Percentiles rank a stretch among this genome's conserved stretches.
phyloP scores from a whole-genome alignment of 2,888 invertebrate species.

The Alcis repandata region DNA sequence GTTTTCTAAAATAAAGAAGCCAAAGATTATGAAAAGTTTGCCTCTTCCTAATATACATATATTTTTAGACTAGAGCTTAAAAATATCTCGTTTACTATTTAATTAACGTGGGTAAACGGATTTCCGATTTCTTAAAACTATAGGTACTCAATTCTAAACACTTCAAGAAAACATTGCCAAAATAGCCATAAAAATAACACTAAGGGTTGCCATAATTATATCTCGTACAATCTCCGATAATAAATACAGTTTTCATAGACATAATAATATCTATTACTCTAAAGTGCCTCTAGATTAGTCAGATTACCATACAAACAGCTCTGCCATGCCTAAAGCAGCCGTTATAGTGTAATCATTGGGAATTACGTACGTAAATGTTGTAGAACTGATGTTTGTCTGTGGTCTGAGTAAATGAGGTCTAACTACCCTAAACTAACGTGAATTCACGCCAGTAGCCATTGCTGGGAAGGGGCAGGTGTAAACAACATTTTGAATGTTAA shows the following conservation, averaged over 20 bases:
- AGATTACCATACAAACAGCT: slow-evolving; percentile 19
- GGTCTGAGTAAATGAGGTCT: slow-evolving; percentile 2
- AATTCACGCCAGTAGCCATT: slow-evolving; percentile 5
- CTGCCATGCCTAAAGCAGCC: slow-evolving; percentile 1
- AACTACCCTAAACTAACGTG: slow-evolving; percentile 7
- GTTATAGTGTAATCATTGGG: slow-evolving; percentile 6
- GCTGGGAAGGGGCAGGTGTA: neutral
- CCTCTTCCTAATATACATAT: too few species aligned
- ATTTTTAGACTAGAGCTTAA: too few species aligned
- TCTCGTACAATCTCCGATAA: neutral
- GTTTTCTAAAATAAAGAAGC: too few species aligned
- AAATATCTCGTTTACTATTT: too few species aligned
- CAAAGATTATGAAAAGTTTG: too few species aligned
- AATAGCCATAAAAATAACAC: too few species aligned
- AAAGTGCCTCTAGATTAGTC: neutral
- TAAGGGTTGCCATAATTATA: neutral
- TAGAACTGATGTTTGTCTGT: neutral
- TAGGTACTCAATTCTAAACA: too few species aligned
- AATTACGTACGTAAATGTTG: slow-evolving; percentile 8
- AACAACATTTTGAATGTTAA: slow-evolving; percentile 5
- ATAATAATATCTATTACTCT: neutral
- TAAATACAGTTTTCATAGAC: neutral
- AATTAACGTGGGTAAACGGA: too few species aligned
- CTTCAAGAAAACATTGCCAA: too few species aligned
- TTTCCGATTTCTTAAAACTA: too few species aligned